Evolutionary conservation across 2,113 vertebrate species (phyloP).

Genomic region (Myotis yumanensis): DNA sequence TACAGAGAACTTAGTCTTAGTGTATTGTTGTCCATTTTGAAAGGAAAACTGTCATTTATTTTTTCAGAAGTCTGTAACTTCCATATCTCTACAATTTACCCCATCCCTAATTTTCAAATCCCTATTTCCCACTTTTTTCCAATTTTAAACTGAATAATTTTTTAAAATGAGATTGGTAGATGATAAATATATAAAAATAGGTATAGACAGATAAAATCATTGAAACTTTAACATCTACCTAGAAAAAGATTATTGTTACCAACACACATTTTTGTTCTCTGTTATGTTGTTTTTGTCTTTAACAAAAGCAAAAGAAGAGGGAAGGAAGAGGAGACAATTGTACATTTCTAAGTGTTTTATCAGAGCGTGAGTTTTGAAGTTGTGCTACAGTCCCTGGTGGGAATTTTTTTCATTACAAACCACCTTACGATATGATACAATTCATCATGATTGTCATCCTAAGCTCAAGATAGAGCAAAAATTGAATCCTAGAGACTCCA

Average conservation of each 20-base stretch:
- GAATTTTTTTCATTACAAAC: conserved; percentile 59
- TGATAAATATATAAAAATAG: neutral
- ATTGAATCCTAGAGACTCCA: conserved; percentile 37
- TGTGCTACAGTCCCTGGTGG: neutral
- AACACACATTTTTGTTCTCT: neutral
- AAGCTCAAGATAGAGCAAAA: conserved; percentile 51
- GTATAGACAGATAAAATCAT: neutral
- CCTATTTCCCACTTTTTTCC: neutral
- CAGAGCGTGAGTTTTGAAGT: neutral
- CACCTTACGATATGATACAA: conserved; percentile 17
- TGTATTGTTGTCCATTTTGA: neutral
- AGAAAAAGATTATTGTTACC: neutral
- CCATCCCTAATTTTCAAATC: neutral
- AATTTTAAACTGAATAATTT: neutral
- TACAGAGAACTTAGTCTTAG: neutral
- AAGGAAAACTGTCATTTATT: neutral
- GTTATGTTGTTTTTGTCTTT: neutral
- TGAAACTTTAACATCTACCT: neutral
- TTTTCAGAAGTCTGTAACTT: neutral
- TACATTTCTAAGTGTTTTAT: conserved; percentile 46
- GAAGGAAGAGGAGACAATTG: neutral
- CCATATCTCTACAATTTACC: neutral
- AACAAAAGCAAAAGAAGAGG: neutral
- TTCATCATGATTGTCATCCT: conserved; percentile 66
- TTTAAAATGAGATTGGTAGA: neutral